Evolutionary conservation across 2,797 vertebrate species (phyloP), one percentile per base, ranked within the genome.

Genomic region (Epinephelus awoara): DNA sequence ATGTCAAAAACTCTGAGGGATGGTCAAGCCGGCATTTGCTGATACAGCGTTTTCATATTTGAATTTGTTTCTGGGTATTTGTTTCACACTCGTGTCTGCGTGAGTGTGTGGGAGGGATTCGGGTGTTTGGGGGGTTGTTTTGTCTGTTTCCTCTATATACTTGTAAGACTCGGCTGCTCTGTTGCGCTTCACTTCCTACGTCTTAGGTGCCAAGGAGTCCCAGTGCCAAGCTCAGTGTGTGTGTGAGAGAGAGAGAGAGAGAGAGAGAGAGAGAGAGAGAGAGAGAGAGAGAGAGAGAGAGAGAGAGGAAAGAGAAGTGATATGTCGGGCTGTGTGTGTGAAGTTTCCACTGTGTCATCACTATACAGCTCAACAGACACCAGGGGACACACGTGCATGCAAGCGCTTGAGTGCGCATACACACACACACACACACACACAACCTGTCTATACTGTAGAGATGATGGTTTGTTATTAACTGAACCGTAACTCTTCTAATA

Each of bases 321-420:
- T 40, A 49, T 21, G n/a, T 47, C 5, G 5, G 47, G 27, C 46
- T 49, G 4, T 49, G 55, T 64, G 65, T 46, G 51, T 72, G 52
- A 72, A 57, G 62, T 75, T 83, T 82, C 82, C 58, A 74, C 75
- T 65, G 67, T 89, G 75, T 80, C 82, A 87, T 82, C 64, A 80
- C 46, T 70, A 70, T 76, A 49, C 58, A 49, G 40, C 65, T 57
- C 23, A 67, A 54, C 44, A 70, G 59, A 67, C 71, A 79, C 52
- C 49, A 40, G 4, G 50, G 54, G 23, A 68, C 55, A 80, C 13
- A n/a, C 50, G 67, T 29, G 29, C 54, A 50, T 34, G 19, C 38
- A 50, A 14, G 14, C 8, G 4, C 14, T 46, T 47, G n/a, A 61
- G 17, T 1, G 13, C 61, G 67, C 65, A 71, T 72, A 75, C 54